Conservation (phyloP, 2,797 vertebrate genomes). For the Manis javanica region DNA sequence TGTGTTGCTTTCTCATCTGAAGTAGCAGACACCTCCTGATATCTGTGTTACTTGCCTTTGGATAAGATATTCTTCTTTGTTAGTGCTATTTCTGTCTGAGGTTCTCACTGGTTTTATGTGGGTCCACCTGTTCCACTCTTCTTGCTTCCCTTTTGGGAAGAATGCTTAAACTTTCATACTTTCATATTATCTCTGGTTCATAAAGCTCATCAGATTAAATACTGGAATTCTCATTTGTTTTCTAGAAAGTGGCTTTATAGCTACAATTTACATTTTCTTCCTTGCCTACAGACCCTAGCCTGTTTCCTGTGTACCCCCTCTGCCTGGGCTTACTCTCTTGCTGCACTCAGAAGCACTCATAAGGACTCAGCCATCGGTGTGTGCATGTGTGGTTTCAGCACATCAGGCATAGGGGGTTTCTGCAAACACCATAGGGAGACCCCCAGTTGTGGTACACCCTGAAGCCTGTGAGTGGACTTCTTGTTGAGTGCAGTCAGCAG, state of each 20-base stretch:
- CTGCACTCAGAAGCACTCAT: not conserved
- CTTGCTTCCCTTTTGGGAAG: not conserved
- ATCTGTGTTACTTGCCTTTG: not conserved
- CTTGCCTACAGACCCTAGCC: not conserved
- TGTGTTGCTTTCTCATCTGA: not conserved
- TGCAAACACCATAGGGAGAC: not conserved
- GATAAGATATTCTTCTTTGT: not conserved
- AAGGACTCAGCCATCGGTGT: too few relatives aligned
- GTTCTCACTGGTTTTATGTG: not conserved
- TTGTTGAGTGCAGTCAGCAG: not conserved
- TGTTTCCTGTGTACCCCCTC: not conserved
- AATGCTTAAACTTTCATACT: not conserved
- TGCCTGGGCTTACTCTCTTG: not conserved
- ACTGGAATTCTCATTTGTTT: not conserved
- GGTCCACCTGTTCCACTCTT: not conserved
- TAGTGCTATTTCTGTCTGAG: not conserved
- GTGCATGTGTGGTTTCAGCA: not conserved
- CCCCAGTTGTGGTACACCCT: not conserved
- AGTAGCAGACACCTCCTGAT: not conserved
- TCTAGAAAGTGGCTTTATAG: not conserved
- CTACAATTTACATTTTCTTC: not conserved
- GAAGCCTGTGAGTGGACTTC: not conserved
- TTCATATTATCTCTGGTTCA: not conserved
- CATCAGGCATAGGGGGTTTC: not conserved
- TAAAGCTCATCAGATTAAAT: not conserved